Evolutionary conservation across 2,888 invertebrate genomes (phyloP), one percentile per base, ranked within the genome.

Genomic region (Dolichopus griseipennis): DNA sequence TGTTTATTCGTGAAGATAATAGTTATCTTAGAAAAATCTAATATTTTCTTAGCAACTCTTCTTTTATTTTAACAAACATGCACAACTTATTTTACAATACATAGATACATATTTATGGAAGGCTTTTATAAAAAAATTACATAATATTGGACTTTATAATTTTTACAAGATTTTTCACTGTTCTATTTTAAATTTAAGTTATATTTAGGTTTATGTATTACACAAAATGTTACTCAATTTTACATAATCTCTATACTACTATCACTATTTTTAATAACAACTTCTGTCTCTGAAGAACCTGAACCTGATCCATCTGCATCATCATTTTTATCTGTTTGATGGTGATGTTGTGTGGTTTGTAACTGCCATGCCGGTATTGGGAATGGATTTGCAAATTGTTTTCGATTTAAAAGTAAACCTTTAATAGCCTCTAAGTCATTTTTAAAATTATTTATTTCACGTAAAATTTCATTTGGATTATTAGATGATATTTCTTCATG

Each of bases 331-430:
- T 81, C 81, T 67, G 81, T 83, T 68, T 81, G 81, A 43, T 78
- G 78, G 79, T 84, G 34, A 81, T 84, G 76, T 22, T 73, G 75
- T 63, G 70, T 69, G 2, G 78, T 74, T 33, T 76, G 87, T 69
- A 91, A 81, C 78, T 92, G 92, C 92, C 92, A 92, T 18, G 90
- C 87, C 22, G 92, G 92, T 73, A 92, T 92, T 1, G 90, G 90
- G 1, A 88, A 86, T 0, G 87, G 86, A 15, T 87, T 85, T 22
- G 92, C 90, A 79, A 92, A 92, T 82, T 92, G 92, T 79, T 91
- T 92, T 75, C 92, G 90, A 69, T 66, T 66, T 65, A 70, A 70
- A 70, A 72, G 65, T 61, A 67, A 64, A 52, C 90, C 90, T 79
- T 91, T 91, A 27, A 91, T 88, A 18, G 89, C 87, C 0, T 88